phyloP scores from a whole-genome alignment of 2,888 invertebrate genomes.

The Pteria penguin region DNA sequence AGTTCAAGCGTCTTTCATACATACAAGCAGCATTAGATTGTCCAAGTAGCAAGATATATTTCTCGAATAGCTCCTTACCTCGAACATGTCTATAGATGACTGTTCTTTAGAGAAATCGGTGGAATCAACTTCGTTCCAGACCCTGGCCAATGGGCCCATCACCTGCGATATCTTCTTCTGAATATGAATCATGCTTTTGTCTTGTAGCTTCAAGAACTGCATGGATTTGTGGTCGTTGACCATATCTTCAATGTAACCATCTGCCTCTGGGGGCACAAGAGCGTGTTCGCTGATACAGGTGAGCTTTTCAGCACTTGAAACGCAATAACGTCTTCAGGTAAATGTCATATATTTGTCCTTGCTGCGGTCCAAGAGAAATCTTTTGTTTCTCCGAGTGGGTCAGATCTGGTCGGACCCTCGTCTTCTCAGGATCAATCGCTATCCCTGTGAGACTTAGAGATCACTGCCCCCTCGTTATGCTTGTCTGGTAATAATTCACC shows the following conservation, averaged over 20 bases:
- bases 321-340: neutral
- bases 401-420: no score
- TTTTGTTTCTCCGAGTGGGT: neutral
- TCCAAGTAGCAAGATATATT: neutral
- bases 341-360: neutral
- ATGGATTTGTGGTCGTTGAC: neutral
- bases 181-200: neutral
- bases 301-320: neutral
- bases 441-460: no score
- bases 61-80: neutral
- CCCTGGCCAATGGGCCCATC: neutral
- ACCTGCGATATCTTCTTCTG: neutral
- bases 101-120: neutral
- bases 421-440: no score
- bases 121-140: slow-evolving; percentile 3
- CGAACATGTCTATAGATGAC: neutral
- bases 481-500: no score
- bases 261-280: neutral
- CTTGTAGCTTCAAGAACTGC: neutral
- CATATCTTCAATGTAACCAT: slow-evolving; percentile 6
- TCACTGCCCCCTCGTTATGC: no score
- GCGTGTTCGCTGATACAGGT: neutral
- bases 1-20: slow-evolving; percentile 6
- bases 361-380: neutral
- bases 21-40: neutral